Conservation (phyloP, 2,888 invertebrate species). For the Heliconius cydno region DNA sequence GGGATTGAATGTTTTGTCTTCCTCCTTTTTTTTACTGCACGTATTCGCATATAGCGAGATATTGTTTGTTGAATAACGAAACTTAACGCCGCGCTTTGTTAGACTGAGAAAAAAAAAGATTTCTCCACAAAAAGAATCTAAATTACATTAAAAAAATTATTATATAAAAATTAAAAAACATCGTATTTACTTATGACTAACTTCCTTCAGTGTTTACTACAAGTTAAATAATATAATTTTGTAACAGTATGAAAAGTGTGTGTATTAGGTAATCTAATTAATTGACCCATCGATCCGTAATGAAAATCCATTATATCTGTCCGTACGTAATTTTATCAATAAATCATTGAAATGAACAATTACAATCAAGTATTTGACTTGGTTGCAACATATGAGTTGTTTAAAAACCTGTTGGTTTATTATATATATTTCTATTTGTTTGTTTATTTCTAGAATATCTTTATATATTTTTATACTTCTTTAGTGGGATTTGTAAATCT, state of each 20-base stretch:
- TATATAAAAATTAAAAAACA: not conserved
- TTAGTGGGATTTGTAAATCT: not conserved
- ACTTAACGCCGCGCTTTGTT: too few relatives aligned
- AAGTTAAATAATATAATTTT: constrained; percentile 22
- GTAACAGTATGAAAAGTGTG: constrained; percentile 40
- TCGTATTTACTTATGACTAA: not conserved
- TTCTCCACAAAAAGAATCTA: too few relatives aligned
- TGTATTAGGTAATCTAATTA: constrained; percentile 42
- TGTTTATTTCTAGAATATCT: not conserved
- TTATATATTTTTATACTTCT: not conserved
- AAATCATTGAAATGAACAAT: constrained; percentile 40
- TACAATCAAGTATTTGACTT: constrained; percentile 24
- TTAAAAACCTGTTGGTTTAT: too few relatives aligned
- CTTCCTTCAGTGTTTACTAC: constrained; percentile 4
- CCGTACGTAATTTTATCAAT: constrained; percentile 43
- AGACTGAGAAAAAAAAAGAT: too few relatives aligned
- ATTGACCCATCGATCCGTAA: constrained; percentile 43
- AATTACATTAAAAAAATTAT: too few relatives aligned
- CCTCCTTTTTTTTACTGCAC: too few relatives aligned
- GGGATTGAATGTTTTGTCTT: too few relatives aligned
- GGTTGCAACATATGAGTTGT: constrained; percentile 11
- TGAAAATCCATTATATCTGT: constrained; percentile 42
- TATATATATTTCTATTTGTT: not conserved
- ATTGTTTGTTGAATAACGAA: too few relatives aligned
- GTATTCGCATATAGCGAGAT: too few relatives aligned